Conservation (phyloP, 2,888 invertebrate species). For the Colletes collaris region DNA sequence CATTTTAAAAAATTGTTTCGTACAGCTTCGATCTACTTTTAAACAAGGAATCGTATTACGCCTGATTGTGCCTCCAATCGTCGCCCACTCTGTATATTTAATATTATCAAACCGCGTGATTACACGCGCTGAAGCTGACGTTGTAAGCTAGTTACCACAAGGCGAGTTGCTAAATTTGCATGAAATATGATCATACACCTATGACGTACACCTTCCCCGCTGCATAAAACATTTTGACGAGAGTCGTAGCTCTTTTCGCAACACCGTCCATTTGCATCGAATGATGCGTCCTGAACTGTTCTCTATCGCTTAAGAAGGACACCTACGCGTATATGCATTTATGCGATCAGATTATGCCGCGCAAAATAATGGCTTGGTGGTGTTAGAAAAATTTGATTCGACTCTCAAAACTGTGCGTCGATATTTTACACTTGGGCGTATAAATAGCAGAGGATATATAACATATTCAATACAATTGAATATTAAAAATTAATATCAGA, state of each 20-base stretch:
- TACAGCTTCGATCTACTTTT: too few species aligned
- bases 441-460: constrained; percentile 7
- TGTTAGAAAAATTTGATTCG: neutral
- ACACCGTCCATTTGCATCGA: constrained; percentile 58
- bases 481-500: neutral
- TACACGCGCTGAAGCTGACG: neutral
- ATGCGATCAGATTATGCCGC: neutral
- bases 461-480: constrained; percentile 20
- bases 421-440: constrained; percentile 17
- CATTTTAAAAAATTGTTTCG: too few species aligned
- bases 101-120: constrained; percentile 12
- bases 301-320: neutral
- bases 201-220: constrained; percentile 60
- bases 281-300: constrained; percentile 24
- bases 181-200: constrained; percentile 61
- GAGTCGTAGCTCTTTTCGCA: constrained; percentile 57
- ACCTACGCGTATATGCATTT: neutral
- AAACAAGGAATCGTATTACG: too few species aligned
- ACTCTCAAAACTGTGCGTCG: neutral
- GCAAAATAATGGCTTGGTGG: constrained; percentile 8
- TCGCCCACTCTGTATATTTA: too few species aligned
- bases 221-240: constrained; percentile 68
- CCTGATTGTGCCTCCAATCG: too few species aligned
- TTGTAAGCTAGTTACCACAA: constrained; percentile 34
- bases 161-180: constrained; percentile 54